These are phyloP conservation scores for Dendrolimus kikuchii DNA, from an alignment of 1,140 invertebrate species.

Conservation along the genomic window DNA sequence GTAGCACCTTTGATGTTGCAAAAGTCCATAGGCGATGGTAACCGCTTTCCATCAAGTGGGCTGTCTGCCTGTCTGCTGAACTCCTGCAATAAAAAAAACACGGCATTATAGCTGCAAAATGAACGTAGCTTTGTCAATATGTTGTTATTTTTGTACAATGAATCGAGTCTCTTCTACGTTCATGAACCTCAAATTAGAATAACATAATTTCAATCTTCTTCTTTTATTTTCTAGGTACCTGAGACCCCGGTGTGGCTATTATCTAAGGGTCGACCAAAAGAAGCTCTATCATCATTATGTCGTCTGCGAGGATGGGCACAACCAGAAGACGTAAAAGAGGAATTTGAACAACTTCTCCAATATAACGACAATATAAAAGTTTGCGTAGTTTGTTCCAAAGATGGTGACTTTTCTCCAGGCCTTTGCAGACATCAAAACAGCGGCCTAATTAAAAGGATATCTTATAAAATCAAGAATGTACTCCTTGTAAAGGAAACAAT, in stretches of 20 bases:
- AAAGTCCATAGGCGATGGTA: no score
- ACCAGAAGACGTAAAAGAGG: constrained; percentile 63
- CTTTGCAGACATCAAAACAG: constrained; percentile 37
- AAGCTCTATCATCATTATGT: constrained; percentile 66
- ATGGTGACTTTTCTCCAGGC: constrained; percentile 17
- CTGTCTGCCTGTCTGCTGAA: no score
- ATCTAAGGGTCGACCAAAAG: constrained; percentile 69
- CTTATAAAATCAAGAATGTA: constrained; percentile 39
- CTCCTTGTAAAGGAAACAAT: constrained; percentile 63
- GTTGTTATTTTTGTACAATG: no score
- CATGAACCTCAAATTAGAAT: no score
- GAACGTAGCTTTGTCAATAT: no score
- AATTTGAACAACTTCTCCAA: constrained; percentile 64
- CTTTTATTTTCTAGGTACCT: constrained; percentile 67
- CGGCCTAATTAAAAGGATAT: constrained; percentile 29
- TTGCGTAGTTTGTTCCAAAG: constrained; percentile 44
- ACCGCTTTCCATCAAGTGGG: no score
- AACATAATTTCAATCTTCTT: no score
- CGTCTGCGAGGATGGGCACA: constrained; percentile 71
- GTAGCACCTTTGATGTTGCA: no score
- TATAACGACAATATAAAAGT: constrained; percentile 47
- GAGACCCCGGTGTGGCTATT: constrained; percentile 80
- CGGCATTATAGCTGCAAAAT: no score
- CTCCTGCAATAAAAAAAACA: no score
- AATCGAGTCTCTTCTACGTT: no score